Evolutionary conservation across 2,113 vertebrate genomes (phyloP).

Genomic region (Naja naja): DNA sequence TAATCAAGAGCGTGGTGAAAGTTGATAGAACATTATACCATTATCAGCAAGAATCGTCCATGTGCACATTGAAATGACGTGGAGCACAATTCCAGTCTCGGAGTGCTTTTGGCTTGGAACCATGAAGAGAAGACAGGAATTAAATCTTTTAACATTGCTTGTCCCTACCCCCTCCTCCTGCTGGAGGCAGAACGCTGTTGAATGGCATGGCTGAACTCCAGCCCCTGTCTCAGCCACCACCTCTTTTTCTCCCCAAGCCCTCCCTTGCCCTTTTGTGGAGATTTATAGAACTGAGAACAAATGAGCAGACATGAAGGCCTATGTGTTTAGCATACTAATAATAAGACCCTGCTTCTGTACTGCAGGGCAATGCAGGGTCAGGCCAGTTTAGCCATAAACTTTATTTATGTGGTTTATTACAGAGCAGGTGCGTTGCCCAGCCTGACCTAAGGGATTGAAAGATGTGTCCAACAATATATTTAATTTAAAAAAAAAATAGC

Average conservation of each 20-base stretch:
- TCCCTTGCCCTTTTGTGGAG: slow-evolving; percentile 62
- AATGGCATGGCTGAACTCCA: slow-evolving; percentile 13
- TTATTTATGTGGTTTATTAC: slow-evolving; percentile 66
- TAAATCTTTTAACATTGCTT: background rate
- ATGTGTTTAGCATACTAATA: slow-evolving; percentile 77
- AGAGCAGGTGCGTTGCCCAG: slow-evolving; percentile 41
- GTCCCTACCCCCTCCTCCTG: background rate
- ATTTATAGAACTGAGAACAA: slow-evolving; percentile 73
- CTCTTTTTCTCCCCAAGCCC: slow-evolving; percentile 34
- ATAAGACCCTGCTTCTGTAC: slow-evolving; percentile 62
- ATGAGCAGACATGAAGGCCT: slow-evolving; percentile 68
- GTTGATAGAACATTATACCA: background rate
- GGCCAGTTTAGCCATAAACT: slow-evolving; percentile 65
- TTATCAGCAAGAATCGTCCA: background rate
- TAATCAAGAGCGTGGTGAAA: background rate
- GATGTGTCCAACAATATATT: slow-evolving; percentile 32
- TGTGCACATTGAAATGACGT: rapidly evolving
- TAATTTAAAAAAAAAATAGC: slow-evolving; percentile 4
- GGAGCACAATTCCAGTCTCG: background rate
- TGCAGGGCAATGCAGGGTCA: slow-evolving; percentile 71
- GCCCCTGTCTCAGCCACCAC: slow-evolving; percentile 35
- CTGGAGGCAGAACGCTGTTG: slow-evolving; percentile 7
- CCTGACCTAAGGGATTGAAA: background rate
- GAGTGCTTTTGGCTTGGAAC: background rate
- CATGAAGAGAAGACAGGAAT: background rate